phyloP scores from a whole-genome alignment of 2,888 invertebrate species.

The Plagodis pulveraria region DNA sequence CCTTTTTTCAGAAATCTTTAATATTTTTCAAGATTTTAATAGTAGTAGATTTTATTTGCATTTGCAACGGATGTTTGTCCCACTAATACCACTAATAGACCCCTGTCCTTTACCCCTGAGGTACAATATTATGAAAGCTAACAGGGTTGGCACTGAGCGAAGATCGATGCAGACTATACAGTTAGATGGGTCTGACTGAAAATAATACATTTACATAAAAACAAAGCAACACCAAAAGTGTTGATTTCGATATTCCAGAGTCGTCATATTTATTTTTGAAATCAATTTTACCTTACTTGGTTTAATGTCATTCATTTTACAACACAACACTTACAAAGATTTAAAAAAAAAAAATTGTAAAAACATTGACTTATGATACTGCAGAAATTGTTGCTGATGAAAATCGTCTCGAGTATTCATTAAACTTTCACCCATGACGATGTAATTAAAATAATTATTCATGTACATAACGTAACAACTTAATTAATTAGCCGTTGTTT shows the following conservation, averaged over 20 bases:
- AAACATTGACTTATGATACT: slow-evolving; percentile 12
- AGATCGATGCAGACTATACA: too few species aligned
- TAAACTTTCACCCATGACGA: slow-evolving; percentile 36
- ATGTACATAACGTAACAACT: slow-evolving; percentile 28
- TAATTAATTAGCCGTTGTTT: slow-evolving; percentile 49
- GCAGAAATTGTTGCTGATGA: slow-evolving; percentile 14
- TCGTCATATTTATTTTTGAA: not conserved
- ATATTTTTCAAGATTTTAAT: too few species aligned
- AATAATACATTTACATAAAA: too few species aligned
- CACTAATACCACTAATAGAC: too few species aligned
- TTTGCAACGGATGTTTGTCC: too few species aligned
- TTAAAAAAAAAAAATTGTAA: slow-evolving; percentile 19
- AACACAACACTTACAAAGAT: slow-evolving; percentile 12
- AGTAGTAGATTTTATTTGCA: too few species aligned
- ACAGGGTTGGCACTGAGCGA: too few species aligned
- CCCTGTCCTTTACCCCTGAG: too few species aligned
- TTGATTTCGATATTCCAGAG: not conserved
- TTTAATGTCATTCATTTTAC: not conserved
- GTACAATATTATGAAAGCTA: too few species aligned
- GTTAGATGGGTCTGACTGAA: too few species aligned
- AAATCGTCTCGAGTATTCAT: slow-evolving; percentile 21
- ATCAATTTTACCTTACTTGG: not conserved
- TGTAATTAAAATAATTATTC: slow-evolving; percentile 42
- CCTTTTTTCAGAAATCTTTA: too few species aligned
- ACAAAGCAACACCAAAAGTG: not conserved